Evolutionary conservation across 2,113 vertebrate genomes (phyloP), one percentile per base, ranked within the genome.

Genomic region (Ranitomeya imitator): DNA sequence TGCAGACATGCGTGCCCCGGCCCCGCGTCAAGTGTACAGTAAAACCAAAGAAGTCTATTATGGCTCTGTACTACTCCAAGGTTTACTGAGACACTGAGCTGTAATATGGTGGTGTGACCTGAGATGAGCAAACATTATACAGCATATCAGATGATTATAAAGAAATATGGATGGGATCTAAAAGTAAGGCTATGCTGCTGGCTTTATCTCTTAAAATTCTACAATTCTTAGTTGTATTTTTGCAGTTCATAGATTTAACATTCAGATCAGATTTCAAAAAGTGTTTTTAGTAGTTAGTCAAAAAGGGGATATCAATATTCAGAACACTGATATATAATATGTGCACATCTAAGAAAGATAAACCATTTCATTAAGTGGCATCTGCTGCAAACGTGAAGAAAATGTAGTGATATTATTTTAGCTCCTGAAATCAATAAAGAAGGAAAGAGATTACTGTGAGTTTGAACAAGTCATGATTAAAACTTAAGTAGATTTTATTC

Each of bases 381-480:
- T 85, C 51, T 76, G 73, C 73, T 76, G 73, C 37, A 76, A 45
- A 76, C 73, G 8, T 52, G 52, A 8, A 80, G 78, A 59, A 31
- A 54, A 67, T 83, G 31, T 19, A 67, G 81, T 52, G 61, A 37
- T 65, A 52, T 21, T 37, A 83, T 83, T 45, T 71, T 65, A 71
- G 11, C 65, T 71, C 15, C 83, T 31, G 83, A 85, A 69, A 85
- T 85, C 19, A 85, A 71, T 85, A 23, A 73, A 21, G 63, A 65
- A 83, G 45, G 21, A 69, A 69, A 19, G 65, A 85, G 83, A 85
- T 83, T 83, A 83, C 81, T 57, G 67, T 23, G 23, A 54, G 23
- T 83, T 83, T 51, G 59, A n/a, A 52, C 61, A 51, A 37, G 31
- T 61, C 51, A 84, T 84, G 63, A 69, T 26, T 85, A 71, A 71